Evolutionary conservation across 1,140 invertebrate genomes (phyloP).

Genomic region (Orussus abietinus): DNA sequence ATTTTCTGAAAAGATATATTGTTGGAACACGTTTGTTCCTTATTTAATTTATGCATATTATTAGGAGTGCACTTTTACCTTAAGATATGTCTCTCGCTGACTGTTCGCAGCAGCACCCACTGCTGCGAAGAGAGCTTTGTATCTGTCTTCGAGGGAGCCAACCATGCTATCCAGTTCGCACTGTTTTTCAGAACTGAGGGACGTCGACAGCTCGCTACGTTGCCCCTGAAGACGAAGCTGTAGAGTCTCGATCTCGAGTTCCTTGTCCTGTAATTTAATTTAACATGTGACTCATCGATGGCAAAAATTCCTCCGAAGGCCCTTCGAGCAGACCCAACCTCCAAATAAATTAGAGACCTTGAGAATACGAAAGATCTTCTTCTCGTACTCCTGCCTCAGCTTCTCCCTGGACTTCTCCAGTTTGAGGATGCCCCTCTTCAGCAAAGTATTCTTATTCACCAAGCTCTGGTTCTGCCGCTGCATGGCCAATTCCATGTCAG

Average conservation of each 20-base stretch:
- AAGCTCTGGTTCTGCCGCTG: slow-evolving; percentile 23
- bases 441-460: slow-evolving; percentile 17
- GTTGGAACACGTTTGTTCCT: neutral
- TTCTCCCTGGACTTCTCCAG: slow-evolving; percentile 29
- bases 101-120: slow-evolving; percentile 14
- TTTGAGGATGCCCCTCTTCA: slow-evolving; percentile 26
- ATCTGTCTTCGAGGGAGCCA: slow-evolving; percentile 15
- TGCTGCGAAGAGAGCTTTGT: slow-evolving; percentile 15
- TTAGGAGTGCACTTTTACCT: slow-evolving; percentile 10
- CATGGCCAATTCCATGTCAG: slow-evolving; percentile 27
- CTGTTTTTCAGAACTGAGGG: slow-evolving; percentile 20
- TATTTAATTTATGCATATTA: neutral
- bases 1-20: slow-evolving; percentile 9
- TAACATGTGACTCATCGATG: neutral
- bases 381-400: slow-evolving; percentile 26
- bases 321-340: neutral
- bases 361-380: slow-evolving; percentile 26
- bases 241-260: slow-evolving; percentile 18
- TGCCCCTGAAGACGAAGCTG: slow-evolving; percentile 19
- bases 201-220: slow-evolving; percentile 15
- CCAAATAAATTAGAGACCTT: slow-evolving; percentile 16
- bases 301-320: too few relatives aligned
- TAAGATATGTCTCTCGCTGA: slow-evolving; percentile 18
- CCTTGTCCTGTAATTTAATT: slow-evolving; percentile 15
- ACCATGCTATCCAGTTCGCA: slow-evolving; percentile 17